Percentiles rank a stretch among this genome's conserved stretches.
These are phyloP conservation scores for Limnephilus rhombicus DNA, from an alignment of 2,888 invertebrate genomes.

Conservation along the genomic window DNA sequence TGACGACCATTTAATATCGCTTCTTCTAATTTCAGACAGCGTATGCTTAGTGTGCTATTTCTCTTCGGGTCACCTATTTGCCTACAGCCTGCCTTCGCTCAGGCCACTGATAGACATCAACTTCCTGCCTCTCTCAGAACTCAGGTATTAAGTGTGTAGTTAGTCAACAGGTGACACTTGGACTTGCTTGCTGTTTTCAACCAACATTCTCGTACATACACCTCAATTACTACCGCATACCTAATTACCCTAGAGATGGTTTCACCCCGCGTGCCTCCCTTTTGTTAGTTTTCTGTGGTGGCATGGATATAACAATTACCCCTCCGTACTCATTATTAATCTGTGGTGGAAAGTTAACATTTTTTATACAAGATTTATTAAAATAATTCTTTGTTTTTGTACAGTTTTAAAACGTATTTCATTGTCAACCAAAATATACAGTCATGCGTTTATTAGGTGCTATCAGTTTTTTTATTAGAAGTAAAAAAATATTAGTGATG, in stretches of 20 bases:
- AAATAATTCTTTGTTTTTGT: neutral
- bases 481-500: neutral
- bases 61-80: slow-evolving; percentile 95
- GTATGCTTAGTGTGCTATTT: slow-evolving; percentile 96
- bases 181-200: slow-evolving; percentile 39
- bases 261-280: slow-evolving; percentile 20
- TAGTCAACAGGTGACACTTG: slow-evolving; percentile 13
- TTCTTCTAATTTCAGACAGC: slow-evolving; percentile 83
- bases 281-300: slow-evolving; percentile 33
- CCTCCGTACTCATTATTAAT: slow-evolving; percentile 6
- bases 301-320: slow-evolving; percentile 18
- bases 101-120: slow-evolving; percentile 94
- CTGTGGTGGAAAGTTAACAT: slow-evolving; percentile 7
- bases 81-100: slow-evolving; percentile 97
- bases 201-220: slow-evolving; percentile 20
- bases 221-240: slow-evolving; percentile 11
- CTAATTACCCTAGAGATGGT: slow-evolving; percentile 15
- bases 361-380: neutral
- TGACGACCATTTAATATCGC: neutral
- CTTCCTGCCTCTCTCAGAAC: slow-evolving; percentile 95
- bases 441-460: neutral
- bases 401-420: neutral
- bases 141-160: slow-evolving; percentile 83
- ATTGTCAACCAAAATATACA: neutral
- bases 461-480: neutral